Conservation (phyloP, 1,140 invertebrate species). For the Zaprionus davidi region DNA sequence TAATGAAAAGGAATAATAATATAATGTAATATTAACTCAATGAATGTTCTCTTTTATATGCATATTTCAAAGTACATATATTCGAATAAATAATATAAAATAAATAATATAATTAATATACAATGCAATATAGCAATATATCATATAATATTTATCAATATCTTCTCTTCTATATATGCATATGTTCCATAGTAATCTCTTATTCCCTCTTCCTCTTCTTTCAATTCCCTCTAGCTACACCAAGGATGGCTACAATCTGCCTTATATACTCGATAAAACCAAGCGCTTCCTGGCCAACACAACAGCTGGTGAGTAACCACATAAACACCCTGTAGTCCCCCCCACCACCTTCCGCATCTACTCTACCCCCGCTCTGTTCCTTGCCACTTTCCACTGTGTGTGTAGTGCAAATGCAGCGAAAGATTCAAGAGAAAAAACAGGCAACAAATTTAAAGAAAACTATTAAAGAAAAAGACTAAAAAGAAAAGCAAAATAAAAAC, state of each 20-base stretch:
- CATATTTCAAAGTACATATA: too few relatives aligned
- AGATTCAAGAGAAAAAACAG: conserved; percentile 40
- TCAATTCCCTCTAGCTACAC: conserved; percentile 61
- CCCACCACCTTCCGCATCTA: background rate
- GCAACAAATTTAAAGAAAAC: conserved; percentile 41
- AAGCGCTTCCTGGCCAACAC: conserved; percentile 83
- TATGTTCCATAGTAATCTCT: too few relatives aligned
- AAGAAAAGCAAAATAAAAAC: conserved; percentile 23
- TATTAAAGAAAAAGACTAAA: conserved; percentile 17
- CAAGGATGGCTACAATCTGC: conserved; percentile 84
- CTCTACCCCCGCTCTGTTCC: background rate
- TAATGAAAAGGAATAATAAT: too few relatives aligned
- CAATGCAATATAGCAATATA: background rate
- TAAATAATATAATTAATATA: background rate
- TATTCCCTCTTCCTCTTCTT: background rate
- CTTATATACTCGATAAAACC: conserved; percentile 84
- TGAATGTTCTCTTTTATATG: too few relatives aligned
- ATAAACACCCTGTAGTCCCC: background rate
- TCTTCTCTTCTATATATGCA: too few relatives aligned
- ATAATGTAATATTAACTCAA: too few relatives aligned
- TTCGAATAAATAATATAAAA: background rate
- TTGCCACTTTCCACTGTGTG: conserved; percentile 38
- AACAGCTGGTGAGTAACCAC: conserved; percentile 79
- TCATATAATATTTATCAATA: background rate
- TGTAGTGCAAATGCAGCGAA: conserved; percentile 80